A percentile compares a stretch with the other conserved stretches of the same genome.
phyloP scores from a whole-genome alignment of 2,113 vertebrate species.

The Tragelaphus buxtoni region DNA sequence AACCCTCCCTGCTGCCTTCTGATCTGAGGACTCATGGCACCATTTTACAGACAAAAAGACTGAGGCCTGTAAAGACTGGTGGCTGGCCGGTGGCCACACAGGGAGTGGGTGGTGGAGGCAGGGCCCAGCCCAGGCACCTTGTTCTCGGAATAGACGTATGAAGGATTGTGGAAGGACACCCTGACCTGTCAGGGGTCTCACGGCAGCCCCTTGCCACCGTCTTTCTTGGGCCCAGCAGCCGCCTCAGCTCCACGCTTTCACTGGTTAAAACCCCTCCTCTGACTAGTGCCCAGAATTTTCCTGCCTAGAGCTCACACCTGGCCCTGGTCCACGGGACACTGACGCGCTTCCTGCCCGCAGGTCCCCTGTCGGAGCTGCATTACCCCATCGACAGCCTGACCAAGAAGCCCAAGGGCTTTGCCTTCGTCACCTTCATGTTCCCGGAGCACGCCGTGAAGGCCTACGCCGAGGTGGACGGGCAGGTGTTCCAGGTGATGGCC shows the following conservation, averaged over 20 bases:
- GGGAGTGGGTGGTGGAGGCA: not conserved
- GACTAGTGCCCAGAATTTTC: not conserved
- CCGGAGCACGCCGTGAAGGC: slow-evolving; percentile 93
- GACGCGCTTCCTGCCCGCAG: slow-evolving; percentile 70
- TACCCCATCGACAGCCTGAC: slow-evolving; percentile 93
- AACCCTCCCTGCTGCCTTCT: accelerated
- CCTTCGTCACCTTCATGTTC: slow-evolving; percentile 95
- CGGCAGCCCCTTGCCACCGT: accelerated
- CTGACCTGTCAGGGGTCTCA: not conserved
- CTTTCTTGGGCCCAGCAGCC: not conserved
- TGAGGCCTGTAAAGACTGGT: not conserved
- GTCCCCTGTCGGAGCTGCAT: slow-evolving; percentile 90
- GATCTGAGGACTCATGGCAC: not conserved
- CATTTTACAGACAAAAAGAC: not conserved
- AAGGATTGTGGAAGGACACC: not conserved
- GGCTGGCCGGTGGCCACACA: accelerated
- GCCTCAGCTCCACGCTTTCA: accelerated
- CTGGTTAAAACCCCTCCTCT: too few species aligned
- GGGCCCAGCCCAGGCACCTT: not conserved
- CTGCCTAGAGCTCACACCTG: accelerated
- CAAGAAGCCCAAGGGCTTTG: slow-evolving; percentile 96
- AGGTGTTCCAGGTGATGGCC: slow-evolving; percentile 91
- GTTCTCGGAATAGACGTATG: accelerated
- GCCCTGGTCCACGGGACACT: accelerated
- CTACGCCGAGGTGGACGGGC: slow-evolving; percentile 89